Percentiles rank a stretch among this genome's conserved stretches.
Evolutionary conservation across 2,797 vertebrate genomes (phyloP).

Genomic region (Fundulus diaphanus): DNA sequence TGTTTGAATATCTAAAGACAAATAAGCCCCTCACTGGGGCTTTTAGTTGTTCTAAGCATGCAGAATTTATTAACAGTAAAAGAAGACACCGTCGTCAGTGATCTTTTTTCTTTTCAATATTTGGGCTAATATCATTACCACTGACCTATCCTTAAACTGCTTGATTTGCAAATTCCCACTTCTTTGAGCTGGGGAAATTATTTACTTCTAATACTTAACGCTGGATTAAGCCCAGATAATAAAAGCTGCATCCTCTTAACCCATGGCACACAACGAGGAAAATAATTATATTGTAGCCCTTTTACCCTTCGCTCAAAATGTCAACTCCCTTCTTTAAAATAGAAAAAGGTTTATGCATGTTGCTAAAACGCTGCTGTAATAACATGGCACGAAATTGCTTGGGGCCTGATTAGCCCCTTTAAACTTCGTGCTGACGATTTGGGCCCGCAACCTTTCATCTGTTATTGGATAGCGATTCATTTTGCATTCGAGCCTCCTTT

Average conservation of each 20-base stretch:
- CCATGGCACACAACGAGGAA: neutral
- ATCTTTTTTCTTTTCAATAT: neutral
- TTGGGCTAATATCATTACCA: neutral
- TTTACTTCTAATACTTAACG: neutral
- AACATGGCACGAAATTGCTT: constrained; percentile 24
- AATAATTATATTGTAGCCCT: constrained; percentile 8
- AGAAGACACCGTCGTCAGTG: neutral
- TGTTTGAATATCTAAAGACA: neutral
- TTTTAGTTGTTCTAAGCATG: neutral
- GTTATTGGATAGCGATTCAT: constrained; percentile 59
- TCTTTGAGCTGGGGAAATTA: neutral
- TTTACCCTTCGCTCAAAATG: constrained; percentile 11
- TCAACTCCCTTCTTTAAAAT: constrained; percentile 12
- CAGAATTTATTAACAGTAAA: neutral
- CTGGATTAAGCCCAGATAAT: neutral
- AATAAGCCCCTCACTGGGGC: neutral
- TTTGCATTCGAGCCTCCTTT: constrained; percentile 38
- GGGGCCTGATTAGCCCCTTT: constrained; percentile 43
- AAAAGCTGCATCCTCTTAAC: constrained; percentile 1
- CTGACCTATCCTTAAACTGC: neutral
- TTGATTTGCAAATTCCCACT: neutral
- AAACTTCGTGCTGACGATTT: constrained; percentile 54
- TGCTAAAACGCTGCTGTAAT: constrained; percentile 5
- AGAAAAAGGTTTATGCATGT: neutral
- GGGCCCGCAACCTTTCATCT: constrained; percentile 62